Conservation (phyloP, 2,797 vertebrate genomes). For the Cynodonichthys magdalenae region DNA sequence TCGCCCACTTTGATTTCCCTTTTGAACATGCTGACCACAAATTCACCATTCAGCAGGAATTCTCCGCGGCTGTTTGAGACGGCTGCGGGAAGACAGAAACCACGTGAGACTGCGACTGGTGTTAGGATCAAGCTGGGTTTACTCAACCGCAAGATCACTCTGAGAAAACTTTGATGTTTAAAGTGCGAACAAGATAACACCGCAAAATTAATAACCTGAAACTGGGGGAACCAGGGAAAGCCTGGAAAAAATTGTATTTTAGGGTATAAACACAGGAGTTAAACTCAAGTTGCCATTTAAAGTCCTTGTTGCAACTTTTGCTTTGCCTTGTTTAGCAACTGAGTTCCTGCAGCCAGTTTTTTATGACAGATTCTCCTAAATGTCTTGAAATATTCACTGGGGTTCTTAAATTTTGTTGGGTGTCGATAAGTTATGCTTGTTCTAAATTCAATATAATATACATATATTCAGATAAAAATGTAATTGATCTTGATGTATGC, state of each 20-base stretch:
- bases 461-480: no score
- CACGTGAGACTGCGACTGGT: background rate
- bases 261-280: background rate
- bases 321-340: no score
- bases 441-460: no score
- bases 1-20: conserved; percentile 96
- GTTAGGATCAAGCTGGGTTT: conserved; percentile 4
- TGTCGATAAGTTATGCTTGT: no score
- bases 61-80: conserved; percentile 93
- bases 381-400: no score
- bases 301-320: no score
- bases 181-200: background rate
- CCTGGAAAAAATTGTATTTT: conserved; percentile 13
- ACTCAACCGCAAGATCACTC: background rate
- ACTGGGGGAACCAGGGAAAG: background rate
- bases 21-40: conserved; percentile 99
- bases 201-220: background rate
- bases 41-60: conserved; percentile 97
- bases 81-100: conserved; percentile 79
- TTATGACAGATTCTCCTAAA: no score
- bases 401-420: no score
- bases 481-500: no score
- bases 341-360: no score
- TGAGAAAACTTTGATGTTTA: background rate
- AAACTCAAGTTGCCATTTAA: conserved; percentile 28